A percentile compares a stretch with the other conserved stretches of the same genome.
phyloP scores from a whole-genome alignment of 1,140 invertebrate genomes.

The Trichonephila clavata region DNA sequence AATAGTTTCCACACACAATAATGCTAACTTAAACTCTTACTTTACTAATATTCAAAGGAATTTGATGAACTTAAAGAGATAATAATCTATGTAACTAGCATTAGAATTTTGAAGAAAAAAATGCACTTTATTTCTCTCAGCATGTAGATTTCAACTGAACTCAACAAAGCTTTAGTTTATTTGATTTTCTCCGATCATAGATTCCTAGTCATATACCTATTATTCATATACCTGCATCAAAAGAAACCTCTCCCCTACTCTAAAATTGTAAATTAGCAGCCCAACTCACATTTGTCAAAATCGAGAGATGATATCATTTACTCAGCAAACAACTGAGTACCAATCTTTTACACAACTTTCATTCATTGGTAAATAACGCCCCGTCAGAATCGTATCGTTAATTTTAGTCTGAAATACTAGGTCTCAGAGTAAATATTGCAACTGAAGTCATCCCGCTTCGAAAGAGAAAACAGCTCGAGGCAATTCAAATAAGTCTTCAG shows the following conservation, averaged over 20 bases:
- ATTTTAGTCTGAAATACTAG: constrained; percentile 2
- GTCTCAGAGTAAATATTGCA: constrained; percentile 13
- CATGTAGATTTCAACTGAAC: neutral
- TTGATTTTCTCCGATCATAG: neutral
- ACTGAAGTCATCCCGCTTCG: constrained; percentile 13
- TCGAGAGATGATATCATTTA: neutral
- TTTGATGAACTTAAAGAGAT: too few species aligned
- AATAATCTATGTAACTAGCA: too few species aligned
- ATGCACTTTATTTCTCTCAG: too few species aligned
- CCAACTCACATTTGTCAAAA: neutral
- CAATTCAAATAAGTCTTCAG: constrained; percentile 34
- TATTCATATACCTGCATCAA: neutral
- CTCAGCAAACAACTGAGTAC: neutral
- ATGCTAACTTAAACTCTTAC: too few species aligned
- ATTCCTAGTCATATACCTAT: neutral
- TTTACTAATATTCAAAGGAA: too few species aligned
- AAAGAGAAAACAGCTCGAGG: constrained; percentile 37
- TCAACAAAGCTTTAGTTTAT: neutral
- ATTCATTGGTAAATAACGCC: constrained; percentile 35
- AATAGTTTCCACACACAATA: too few species aligned
- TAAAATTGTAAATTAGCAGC: too few species aligned
- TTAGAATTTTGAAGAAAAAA: too few species aligned
- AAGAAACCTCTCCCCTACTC: neutral
- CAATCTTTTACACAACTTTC: neutral
- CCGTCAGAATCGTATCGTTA: neutral